phyloP scores from a whole-genome alignment of 1,140 invertebrate species.

The Helicoverpa zea region DNA sequence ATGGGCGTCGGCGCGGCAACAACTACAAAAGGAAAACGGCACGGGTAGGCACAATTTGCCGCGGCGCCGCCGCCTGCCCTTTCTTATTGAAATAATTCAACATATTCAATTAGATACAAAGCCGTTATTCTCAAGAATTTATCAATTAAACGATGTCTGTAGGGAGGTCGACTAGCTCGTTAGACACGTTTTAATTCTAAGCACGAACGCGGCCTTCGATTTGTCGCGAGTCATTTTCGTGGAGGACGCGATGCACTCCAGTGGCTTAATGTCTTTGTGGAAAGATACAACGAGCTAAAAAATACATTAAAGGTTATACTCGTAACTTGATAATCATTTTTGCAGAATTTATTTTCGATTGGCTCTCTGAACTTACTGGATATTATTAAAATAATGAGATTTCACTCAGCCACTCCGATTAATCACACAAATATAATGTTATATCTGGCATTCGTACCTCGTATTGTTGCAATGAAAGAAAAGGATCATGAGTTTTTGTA shows the following conservation, averaged over 20 bases:
- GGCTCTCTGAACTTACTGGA: not conserved
- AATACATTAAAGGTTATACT: not conserved
- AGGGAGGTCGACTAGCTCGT: conserved; percentile 47
- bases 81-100: conserved; percentile 76
- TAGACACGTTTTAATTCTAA: conserved; percentile 42
- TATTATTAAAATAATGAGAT: no score
- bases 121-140: conserved; percentile 71
- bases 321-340: not conserved
- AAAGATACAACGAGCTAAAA: not conserved
- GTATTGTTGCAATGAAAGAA: not conserved
- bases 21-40: conserved; percentile 71
- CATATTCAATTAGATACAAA: conserved; percentile 78
- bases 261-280: not conserved
- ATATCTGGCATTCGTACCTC: no score
- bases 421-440: no score
- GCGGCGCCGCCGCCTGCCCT: conserved; percentile 72
- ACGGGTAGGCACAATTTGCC: conserved; percentile 76
- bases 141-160: conserved; percentile 65
- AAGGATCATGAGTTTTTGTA: not conserved
- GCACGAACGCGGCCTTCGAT: conserved; percentile 8
- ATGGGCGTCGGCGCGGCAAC: conserved; percentile 65
- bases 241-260: not conserved
- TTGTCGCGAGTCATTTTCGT: not conserved
- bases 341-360: no score
- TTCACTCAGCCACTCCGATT: no score